phyloP scores from a whole-genome alignment of 2,113 vertebrate genomes.

The Eonycteris spelaea region DNA sequence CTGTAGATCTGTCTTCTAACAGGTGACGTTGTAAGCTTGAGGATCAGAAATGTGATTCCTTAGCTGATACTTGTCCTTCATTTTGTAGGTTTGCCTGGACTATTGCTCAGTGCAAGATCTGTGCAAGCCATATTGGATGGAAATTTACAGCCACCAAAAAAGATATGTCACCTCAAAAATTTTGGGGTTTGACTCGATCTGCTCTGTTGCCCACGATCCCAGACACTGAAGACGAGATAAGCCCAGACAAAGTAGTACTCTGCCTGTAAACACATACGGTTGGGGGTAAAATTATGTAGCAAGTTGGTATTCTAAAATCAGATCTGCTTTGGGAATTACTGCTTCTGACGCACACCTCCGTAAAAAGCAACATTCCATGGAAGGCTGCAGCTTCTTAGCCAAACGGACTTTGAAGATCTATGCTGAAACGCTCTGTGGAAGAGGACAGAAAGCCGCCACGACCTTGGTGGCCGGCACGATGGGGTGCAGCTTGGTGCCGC shows the following conservation, averaged over 20 bases:
- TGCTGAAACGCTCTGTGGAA: neutral
- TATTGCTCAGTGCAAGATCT: constrained; percentile 93
- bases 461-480: neutral
- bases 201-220: constrained; percentile 95
- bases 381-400: neutral
- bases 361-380: neutral
- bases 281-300: neutral
- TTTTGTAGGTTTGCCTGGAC: constrained; percentile 94
- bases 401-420: neutral
- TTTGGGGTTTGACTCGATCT: constrained; percentile 97
- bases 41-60: neutral
- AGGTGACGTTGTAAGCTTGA: neutral
- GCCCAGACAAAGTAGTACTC: constrained; percentile 86
- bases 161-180: constrained; percentile 92
- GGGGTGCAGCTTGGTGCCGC: neutral
- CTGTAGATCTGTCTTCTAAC: too few relatives aligned
- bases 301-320: neutral
- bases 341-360: constrained; percentile 50
- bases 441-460: neutral
- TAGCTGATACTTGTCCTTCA: neutral
- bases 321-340: neutral
- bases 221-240: constrained; percentile 83
- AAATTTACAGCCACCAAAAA: constrained; percentile 96
- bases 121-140: constrained; percentile 96
- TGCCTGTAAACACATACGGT: constrained; percentile 85